Conservation (phyloP, 92 coral and sea anemone species). For the Isaurus tuberculatus region DNA sequence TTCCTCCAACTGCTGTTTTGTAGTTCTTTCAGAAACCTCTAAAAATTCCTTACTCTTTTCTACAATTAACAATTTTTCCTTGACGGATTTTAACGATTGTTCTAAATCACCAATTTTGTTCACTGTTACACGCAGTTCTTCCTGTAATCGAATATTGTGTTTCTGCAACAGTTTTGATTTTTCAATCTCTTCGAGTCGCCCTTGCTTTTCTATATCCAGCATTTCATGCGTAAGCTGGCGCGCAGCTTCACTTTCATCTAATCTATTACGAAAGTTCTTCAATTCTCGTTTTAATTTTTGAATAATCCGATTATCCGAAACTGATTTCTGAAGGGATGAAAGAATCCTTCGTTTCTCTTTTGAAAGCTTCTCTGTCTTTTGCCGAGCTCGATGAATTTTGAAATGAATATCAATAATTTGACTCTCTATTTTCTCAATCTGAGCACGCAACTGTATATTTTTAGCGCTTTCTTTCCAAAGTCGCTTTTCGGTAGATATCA, state of each 20-base stretch:
- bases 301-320: constrained; percentile 4
- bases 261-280: constrained; percentile 29
- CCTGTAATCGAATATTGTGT: constrained; percentile 36
- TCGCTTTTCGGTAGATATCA: constrained; percentile 52
- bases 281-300: constrained; percentile 55
- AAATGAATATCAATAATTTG: constrained; percentile 33
- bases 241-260: constrained; percentile 40
- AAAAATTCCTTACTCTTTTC: constrained; percentile 39
- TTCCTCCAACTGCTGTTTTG: constrained; percentile 51
- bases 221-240: constrained; percentile 7
- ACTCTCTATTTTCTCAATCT: constrained; percentile 26
- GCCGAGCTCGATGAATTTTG: constrained; percentile 25
- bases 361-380: constrained; percentile 20
- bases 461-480: constrained; percentile 40
- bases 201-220: constrained; percentile 40
- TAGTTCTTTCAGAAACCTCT: constrained; percentile 36
- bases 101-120: constrained; percentile 42
- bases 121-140: constrained; percentile 33
- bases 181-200: constrained; percentile 6
- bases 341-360: constrained; percentile 33
- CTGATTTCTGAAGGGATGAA: constrained; percentile 17
- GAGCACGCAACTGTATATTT: constrained; percentile 39
- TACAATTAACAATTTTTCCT: constrained; percentile 29
- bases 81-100: constrained; percentile 50
- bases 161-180: constrained; percentile 30